Base-by-base conservation (phyloP, 2,888 invertebrate species). In the Watsonalla cultraria region DNA sequence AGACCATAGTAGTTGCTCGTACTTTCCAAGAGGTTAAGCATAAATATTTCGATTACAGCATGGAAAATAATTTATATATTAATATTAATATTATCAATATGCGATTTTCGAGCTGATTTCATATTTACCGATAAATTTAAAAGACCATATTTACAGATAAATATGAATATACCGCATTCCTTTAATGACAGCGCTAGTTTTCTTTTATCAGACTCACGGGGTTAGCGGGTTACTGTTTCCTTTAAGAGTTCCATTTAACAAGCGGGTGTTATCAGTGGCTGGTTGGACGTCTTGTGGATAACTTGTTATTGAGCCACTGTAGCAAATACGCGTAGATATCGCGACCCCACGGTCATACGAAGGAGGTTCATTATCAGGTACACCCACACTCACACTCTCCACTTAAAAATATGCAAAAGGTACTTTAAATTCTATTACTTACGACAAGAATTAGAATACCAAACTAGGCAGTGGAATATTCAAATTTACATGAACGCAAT, bases 221-320 rank as follows among this genome's bases (percentile, higher is more conserved):
- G 61, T 60, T 64, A 61, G 59, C 58, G 60, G 52, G 57, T 57
- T 52, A 57, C 55, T 58, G 56, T 63, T 66, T 68, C 62, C 68
- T 70, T 59, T 57, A 54, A 52, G 33, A 57, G 56, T 60, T 46
- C 62, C 54, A 61, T 62, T 53, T 57, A 60, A 58, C 54, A 51
- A 59, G 51, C 53, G 64, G 60, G 60, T 58, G 54, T 64, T 74
- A 71, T 70, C 70, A 63, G 67, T 61, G 55, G 56, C 56, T 56
- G 62, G 42, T 57, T 60, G 61, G 60, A 54, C 61, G 59, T 58
- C 59, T 56, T 54, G 54, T 53, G 60, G 70, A 76, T 76, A 76
- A 78, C 75, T 78, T 75, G 66, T 78, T 76, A 74, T 74, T 74
- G 69, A 70, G 61, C 55, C 51, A 58, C 59, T 57, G 59, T 53